A percentile compares a stretch with the other conserved stretches of the same genome.
phyloP scores from a whole-genome alignment of 2,888 invertebrate genomes.

The Rotaria socialis region DNA sequence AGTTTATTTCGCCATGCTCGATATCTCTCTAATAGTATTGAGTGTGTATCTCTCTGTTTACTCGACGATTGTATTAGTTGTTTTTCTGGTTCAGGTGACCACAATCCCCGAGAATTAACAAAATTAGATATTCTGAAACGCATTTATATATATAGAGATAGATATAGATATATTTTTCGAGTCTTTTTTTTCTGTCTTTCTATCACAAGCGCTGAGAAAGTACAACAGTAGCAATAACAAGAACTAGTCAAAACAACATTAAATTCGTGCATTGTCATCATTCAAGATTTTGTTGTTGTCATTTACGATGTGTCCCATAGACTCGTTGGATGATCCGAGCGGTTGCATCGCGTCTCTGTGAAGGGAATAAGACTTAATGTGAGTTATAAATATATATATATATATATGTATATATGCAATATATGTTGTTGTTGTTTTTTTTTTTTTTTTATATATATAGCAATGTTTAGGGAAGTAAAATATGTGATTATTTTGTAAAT shows the following conservation, averaged over 20 bases:
- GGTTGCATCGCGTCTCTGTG: background rate
- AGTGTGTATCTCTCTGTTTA: background rate
- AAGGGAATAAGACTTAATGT: constrained; percentile 1
- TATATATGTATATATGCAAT: background rate
- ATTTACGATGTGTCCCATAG: background rate
- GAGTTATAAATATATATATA: background rate
- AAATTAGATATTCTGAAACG: constrained; percentile 12
- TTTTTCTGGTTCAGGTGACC: background rate
- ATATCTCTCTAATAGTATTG: background rate
- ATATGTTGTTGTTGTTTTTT: too few species aligned
- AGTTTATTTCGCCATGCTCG: background rate
- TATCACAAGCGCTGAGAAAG: background rate
- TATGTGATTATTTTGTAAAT: background rate
- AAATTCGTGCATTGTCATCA: background rate
- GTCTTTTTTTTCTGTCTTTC: constrained; percentile 5
- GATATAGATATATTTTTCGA: background rate
- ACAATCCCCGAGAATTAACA: background rate
- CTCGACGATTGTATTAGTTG: background rate
- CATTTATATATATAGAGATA: background rate
- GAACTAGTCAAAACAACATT: background rate
- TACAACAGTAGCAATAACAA: background rate
- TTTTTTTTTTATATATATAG: too few species aligned
- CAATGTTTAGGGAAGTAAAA: background rate
- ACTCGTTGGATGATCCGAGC: background rate
- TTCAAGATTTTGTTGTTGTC: background rate